Evolutionary conservation across 2,888 invertebrate genomes (phyloP), one percentile per base, ranked within the genome.

Genomic region (Tiliacea aurago): DNA sequence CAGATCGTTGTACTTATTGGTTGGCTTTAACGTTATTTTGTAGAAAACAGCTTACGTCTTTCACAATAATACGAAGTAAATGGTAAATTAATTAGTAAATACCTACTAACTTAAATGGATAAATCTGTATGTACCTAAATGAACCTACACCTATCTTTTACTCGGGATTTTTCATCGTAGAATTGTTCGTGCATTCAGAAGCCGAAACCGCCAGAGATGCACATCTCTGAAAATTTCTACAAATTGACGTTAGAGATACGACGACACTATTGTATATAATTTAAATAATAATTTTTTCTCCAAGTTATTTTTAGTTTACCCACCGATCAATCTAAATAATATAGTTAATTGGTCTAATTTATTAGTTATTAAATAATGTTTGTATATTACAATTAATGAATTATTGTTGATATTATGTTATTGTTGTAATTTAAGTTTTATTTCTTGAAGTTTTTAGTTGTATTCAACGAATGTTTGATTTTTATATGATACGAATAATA

Each of bases 341-440:
- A 9, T 77, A 71, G 43, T 66, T 74, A 80, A 55, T 78, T 70
- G 66, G n/a, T 70, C 18, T 76, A 59, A 76, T 73, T 67, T 73
- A 70, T 51, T 78, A 82, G 62, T 76, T 80, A 45, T 75, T 72
- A 70, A 70, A 56, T 45, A 78, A 82, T 83, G 76, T 86, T 80
- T 85, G 80, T 88, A 86, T 68, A 76, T 75, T 76, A 73, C 56
- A 79, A 81, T 82, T 86, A 84, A 68, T 15, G 33, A 82, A 67
- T 67, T 73, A 78, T 80, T 80, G 80, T 80, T 80, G 73, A 78
- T 78, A 72, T 90, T 90, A 83, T 85, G 86, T 90, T 90, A 78
- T 91, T 91, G 88, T 89, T 90, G 85, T 80, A 78, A 81, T 84
- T 88, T 90, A 90, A 87, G 89, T 93, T 92, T 89, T 80, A 77